Evolutionary conservation across 2,888 invertebrate species (phyloP).

Genomic region (Brachyptera putata): DNA sequence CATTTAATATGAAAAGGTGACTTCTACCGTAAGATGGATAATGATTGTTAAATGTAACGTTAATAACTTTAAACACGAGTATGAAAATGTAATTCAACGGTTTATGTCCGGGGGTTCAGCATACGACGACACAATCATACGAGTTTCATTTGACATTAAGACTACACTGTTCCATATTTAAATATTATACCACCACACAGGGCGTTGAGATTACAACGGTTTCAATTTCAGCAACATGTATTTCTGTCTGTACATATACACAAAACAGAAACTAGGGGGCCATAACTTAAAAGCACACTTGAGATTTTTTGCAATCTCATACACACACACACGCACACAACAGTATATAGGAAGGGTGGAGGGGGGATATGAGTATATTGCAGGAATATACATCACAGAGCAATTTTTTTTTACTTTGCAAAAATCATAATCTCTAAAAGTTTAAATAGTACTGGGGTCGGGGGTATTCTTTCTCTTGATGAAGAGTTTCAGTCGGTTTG

Average conservation of each 20-base stretch:
- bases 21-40: too few relatives aligned
- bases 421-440: slow-evolving; percentile 9
- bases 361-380: neutral
- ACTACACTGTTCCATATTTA: too few relatives aligned
- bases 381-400: neutral
- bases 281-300: slow-evolving; percentile 14
- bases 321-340: too few relatives aligned
- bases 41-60: too few relatives aligned
- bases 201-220: neutral
- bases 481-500: neutral
- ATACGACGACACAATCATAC: too few relatives aligned
- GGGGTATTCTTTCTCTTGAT: neutral
- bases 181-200: neutral
- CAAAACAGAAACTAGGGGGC: neutral
- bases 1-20: too few relatives aligned
- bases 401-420: slow-evolving; percentile 7
- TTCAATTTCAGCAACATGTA: neutral
- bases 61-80: too few relatives aligned
- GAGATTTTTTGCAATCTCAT: slow-evolving; percentile 14
- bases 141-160: too few relatives aligned
- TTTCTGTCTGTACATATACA: neutral
- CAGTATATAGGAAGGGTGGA: neutral
- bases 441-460: slow-evolving; percentile 13
- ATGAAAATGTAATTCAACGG: too few relatives aligned
- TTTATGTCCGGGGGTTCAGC: too few relatives aligned